Evolutionary conservation across 1,140 invertebrate species (phyloP).

Genomic region (Teleogryllus occipitalis): DNA sequence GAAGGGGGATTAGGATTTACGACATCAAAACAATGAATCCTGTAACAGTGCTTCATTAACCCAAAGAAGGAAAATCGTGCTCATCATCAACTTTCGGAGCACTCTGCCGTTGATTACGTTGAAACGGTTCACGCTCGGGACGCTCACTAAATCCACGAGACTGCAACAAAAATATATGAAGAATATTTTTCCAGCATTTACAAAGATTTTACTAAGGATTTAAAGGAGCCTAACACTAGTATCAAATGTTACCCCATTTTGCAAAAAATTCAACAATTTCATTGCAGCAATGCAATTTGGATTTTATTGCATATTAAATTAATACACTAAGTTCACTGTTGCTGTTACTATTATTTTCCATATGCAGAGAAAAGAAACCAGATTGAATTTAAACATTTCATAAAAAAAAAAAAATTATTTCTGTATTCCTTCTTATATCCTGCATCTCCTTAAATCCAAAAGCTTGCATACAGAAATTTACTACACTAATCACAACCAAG

Average conservation of each 20-base stretch:
- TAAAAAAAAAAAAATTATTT: too few species aligned
- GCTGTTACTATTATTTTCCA: too few species aligned
- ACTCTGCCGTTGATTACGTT: conserved; percentile 31
- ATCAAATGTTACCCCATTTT: too few species aligned
- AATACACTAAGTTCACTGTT: neutral
- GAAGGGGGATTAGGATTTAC: conserved; percentile 13
- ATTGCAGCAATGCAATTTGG: neutral
- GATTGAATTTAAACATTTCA: too few species aligned
- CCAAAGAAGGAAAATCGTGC: conserved; percentile 46
- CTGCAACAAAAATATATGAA: neutral
- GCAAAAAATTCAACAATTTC: neutral
- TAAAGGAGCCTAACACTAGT: too few species aligned
- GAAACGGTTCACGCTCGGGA: conserved; percentile 10
- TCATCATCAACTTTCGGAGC: conserved; percentile 50
- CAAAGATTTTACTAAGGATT: neutral
- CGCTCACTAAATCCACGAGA: conserved; percentile 17
- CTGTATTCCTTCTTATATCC: too few species aligned
- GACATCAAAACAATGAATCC: conserved; percentile 10
- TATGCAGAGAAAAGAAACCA: too few species aligned
- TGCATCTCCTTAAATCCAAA: too few species aligned
- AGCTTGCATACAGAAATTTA: too few species aligned
- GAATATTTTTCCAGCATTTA: neutral
- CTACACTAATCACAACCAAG: too few species aligned
- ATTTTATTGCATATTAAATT: neutral
- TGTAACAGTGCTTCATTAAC: conserved; percentile 23